A percentile compares a stretch with the other conserved stretches of the same genome.
Conservation (phyloP, 1,140 invertebrate genomes). For the Drosophila murphyi region DNA sequence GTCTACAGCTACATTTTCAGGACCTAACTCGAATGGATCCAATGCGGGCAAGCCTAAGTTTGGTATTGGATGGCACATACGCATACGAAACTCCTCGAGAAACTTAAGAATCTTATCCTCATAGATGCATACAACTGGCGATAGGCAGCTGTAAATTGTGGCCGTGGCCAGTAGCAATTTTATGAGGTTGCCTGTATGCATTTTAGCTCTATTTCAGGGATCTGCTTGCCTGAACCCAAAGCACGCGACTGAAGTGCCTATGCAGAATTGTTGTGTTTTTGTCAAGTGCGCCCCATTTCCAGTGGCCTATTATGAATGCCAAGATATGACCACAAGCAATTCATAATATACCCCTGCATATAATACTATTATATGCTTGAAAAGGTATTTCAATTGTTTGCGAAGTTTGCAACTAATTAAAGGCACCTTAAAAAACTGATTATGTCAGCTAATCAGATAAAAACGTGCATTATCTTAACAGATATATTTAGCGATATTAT, state of each 20-base stretch:
- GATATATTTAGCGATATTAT: too few species aligned
- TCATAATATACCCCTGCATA: conserved; percentile 7
- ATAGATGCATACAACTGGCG: conserved; percentile 43
- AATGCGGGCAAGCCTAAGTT: conserved; percentile 71
- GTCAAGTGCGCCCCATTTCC: conserved; percentile 42
- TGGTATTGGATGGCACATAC: conserved; percentile 80
- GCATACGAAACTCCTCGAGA: conserved; percentile 57
- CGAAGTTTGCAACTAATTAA: background rate
- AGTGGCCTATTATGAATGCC: conserved; percentile 41
- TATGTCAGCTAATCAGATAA: too few species aligned
- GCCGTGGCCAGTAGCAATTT: conserved; percentile 36
- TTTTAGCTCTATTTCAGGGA: conserved; percentile 16
- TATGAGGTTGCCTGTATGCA: conserved; percentile 22
- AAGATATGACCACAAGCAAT: conserved; percentile 51
- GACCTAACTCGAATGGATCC: conserved; percentile 62
- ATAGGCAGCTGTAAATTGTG: conserved; percentile 39
- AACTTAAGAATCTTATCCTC: conserved; percentile 56
- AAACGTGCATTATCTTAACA: too few species aligned
- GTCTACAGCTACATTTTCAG: conserved; percentile 46
- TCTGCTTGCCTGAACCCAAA: conserved; percentile 26
- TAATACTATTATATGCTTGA: background rate
- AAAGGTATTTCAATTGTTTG: background rate
- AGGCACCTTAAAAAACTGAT: too few species aligned
- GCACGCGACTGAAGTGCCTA: conserved; percentile 39
- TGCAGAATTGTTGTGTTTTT: conserved; percentile 39